These are phyloP conservation scores for Macropus fuliginosus DNA, from an alignment of 2,797 vertebrate species.

Conservation along the genomic window DNA sequence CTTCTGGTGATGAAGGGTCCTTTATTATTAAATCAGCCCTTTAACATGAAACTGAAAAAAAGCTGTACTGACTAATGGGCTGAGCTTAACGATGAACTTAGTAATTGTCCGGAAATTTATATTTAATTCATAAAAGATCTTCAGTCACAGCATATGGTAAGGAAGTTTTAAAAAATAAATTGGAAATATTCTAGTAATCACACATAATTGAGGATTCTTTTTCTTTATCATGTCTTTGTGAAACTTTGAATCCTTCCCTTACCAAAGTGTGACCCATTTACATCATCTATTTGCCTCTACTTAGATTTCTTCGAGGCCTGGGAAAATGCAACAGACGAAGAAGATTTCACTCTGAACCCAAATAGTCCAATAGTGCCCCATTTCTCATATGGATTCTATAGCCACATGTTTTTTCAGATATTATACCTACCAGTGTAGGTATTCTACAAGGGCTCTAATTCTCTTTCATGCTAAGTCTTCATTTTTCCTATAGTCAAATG, in stretches of 20 bases:
- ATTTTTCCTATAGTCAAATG: slow-evolving; percentile 3
- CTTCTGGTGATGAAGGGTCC: slow-evolving; percentile 69
- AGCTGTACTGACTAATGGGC: slow-evolving; percentile 72
- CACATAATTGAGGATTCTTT: slow-evolving; percentile 80
- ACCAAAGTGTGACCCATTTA: background rate
- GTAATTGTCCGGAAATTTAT: slow-evolving; percentile 83
- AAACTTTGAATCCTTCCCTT: slow-evolving; percentile 76
- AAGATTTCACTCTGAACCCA: background rate
- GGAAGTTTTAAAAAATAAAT: slow-evolving; percentile 79
- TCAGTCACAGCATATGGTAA: slow-evolving; percentile 80
- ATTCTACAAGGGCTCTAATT: slow-evolving; percentile 12
- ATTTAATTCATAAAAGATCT: slow-evolving; percentile 82
- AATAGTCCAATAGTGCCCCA: background rate
- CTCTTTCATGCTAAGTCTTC: background rate
- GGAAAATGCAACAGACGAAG: background rate
- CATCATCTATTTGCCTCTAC: background rate
- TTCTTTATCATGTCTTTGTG: slow-evolving; percentile 79
- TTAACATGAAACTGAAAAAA: slow-evolving; percentile 70
- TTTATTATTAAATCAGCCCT: slow-evolving; percentile 71
- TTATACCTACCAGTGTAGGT: background rate
- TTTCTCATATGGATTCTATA: background rate
- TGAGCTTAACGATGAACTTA: slow-evolving; percentile 81
- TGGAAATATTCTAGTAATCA: slow-evolving; percentile 79
- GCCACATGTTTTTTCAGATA: slow-evolving; percentile 33
- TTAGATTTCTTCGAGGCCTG: background rate